phyloP scores from a whole-genome alignment of 2,888 invertebrate species.

The Chaitophorus viminalis region DNA sequence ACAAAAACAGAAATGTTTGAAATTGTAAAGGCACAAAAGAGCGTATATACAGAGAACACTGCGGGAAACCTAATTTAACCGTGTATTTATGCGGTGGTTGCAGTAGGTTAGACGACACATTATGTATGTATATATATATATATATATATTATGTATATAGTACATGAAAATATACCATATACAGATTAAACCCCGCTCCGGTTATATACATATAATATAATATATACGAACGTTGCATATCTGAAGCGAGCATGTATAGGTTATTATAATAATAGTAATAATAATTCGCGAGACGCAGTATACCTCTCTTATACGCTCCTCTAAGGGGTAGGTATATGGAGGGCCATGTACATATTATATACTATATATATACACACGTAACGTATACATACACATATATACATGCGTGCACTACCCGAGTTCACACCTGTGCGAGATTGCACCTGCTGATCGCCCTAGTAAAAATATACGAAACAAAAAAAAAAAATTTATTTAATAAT shows the following conservation, averaged over 20 bases:
- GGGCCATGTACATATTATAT: neutral
- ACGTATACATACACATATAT: neutral
- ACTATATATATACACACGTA: neutral
- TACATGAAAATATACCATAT: too few relatives aligned
- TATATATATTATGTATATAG: too few relatives aligned
- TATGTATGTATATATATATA: too few relatives aligned
- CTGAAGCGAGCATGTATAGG: neutral
- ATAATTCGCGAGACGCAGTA: slow-evolving; percentile 3
- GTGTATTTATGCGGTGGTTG: neutral
- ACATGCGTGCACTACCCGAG: neutral
- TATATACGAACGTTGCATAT: neutral
- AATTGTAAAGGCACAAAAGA: too few relatives aligned
- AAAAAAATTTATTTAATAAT: slow-evolving; percentile 30
- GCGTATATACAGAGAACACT: too few relatives aligned
- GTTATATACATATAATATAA: neutral
- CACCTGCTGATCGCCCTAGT: slow-evolving; percentile 53
- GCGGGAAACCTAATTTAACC: too few relatives aligned
- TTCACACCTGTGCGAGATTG: slow-evolving; percentile 58
- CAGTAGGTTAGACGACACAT: neutral
- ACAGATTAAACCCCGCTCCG: too few relatives aligned
- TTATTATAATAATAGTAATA: neutral
- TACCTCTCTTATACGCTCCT: neutral
- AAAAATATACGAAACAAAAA: slow-evolving; percentile 18
- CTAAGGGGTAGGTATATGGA: neutral
- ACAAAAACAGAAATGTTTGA: too few relatives aligned